These are phyloP conservation scores for Dasyornis broadbenti DNA, from an alignment of 2,113 vertebrate species.

Conservation along the genomic window DNA sequence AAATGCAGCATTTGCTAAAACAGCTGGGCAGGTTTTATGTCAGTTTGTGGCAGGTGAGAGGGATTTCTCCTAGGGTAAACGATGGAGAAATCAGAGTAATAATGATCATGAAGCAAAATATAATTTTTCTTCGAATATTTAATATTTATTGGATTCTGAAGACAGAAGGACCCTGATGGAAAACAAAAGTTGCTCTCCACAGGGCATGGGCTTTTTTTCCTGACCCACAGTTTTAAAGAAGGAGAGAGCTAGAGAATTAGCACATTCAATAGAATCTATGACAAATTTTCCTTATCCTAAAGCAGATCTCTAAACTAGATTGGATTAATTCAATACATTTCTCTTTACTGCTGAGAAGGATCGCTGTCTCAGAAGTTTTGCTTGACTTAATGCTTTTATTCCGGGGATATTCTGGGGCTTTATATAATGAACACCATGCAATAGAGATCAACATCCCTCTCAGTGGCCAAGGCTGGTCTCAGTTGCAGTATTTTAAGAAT, in stretches of 20 bases:
- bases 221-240: background rate
- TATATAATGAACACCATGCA: background rate
- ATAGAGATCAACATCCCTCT: background rate
- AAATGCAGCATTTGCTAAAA: background rate
- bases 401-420: background rate
- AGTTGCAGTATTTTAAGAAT: background rate
- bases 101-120: background rate
- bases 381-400: background rate
- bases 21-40: background rate
- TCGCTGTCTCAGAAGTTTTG: background rate
- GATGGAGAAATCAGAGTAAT: background rate
- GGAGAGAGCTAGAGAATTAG: background rate
- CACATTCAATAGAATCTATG: background rate
- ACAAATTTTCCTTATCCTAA: background rate
- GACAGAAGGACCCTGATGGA: background rate
- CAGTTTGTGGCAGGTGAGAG: background rate
- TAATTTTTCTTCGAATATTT: background rate
- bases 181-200: background rate
- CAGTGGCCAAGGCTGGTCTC: background rate
- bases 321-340: background rate
- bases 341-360: background rate
- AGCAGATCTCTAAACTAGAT: background rate
- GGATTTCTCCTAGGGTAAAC: background rate
- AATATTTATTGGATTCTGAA: background rate
- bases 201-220: background rate